These are phyloP conservation scores for Tribolium madens DNA, from an alignment of 1,140 invertebrate species.

Conservation along the genomic window DNA sequence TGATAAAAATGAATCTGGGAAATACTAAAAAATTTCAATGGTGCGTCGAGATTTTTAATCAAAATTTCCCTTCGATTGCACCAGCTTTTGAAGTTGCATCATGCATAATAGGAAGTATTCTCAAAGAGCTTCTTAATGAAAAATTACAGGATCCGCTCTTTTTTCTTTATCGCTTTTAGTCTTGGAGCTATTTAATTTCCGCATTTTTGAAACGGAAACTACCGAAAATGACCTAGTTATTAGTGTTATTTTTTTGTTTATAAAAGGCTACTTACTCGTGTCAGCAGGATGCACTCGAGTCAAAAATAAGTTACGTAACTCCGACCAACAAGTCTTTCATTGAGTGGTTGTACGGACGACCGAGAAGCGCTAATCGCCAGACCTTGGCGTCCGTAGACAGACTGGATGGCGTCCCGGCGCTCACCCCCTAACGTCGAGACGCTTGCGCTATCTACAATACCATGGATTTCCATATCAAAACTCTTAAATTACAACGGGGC, in stretches of 20 bases:
- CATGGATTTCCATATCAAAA: conserved; percentile 45
- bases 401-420: conserved; percentile 59
- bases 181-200: not conserved
- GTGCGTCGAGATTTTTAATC: conserved; percentile 8
- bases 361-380: conserved; percentile 37
- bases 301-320: conserved; percentile 15
- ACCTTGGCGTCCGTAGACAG: conserved; percentile 60
- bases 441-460: conserved; percentile 52
- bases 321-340: conserved; percentile 35
- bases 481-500: conserved; percentile 39
- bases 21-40: not conserved
- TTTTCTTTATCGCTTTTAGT: not conserved
- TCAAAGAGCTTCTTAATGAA: conserved; percentile 1
- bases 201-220: not conserved
- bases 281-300: not conserved
- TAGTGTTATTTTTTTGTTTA: not conserved
- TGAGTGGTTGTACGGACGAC: conserved; percentile 3
- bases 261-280: conserved; percentile 19
- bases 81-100: not conserved
- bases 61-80: not conserved
- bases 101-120: not conserved
- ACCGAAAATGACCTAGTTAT: not conserved
- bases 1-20: conserved; percentile 8
- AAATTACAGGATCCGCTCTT: not conserved
- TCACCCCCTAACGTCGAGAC: conserved; percentile 49